Evolutionary conservation across 1,140 invertebrate species (phyloP), one percentile per base, ranked within the genome.

Genomic region (Dinoponera quadriceps): DNA sequence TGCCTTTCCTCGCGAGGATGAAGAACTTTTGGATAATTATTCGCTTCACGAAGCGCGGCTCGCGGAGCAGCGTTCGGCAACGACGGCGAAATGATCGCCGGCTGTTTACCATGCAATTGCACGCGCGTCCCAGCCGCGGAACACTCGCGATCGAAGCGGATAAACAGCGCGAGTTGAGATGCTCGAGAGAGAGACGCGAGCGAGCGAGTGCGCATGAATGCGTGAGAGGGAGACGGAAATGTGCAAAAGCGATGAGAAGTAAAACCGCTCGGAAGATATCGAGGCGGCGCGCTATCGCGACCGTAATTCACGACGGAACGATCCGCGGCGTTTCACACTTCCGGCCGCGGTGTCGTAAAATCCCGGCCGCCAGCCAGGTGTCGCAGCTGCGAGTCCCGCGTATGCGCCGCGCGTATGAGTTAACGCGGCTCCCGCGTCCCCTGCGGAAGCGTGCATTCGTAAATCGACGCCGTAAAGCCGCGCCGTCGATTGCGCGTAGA

Each of bases 261-360:
- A 69, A 80, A 71, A 57, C 18, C 48, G 20, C 38, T 11, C 22
- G 25, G 51, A 72, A 73, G 78, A 68, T 82, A 85, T 85, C 54
- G 60, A 68, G 27, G 59, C 63, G 48, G 14, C 29, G 78, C 78
- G 54, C 55, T 87, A 83, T 87, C 84, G 66, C 60, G 82, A 44
- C 13, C 33, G 65, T 69, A 69, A 78, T 57, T 57, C 20, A 20
- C 16, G 75, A 33, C 22, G 22, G 25, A 73, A 82, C 59, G 77
- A 81, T 80, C 38, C 25, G 22, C 7, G 27, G 48, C 49, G 49
- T 49, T 84, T 84, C 49, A 22, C 68, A 48, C 62, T 84, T 84
- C 49, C 66, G 51, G 33, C 29, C 48, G 63, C 2, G 51, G 20
- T n/a, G 13, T 82, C 68, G 44, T 85, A 85, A 85, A 82, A 85